These are phyloP conservation scores for Sacculina carcini DNA, from an alignment of 2,888 invertebrate genomes.

Conservation along the genomic window DNA sequence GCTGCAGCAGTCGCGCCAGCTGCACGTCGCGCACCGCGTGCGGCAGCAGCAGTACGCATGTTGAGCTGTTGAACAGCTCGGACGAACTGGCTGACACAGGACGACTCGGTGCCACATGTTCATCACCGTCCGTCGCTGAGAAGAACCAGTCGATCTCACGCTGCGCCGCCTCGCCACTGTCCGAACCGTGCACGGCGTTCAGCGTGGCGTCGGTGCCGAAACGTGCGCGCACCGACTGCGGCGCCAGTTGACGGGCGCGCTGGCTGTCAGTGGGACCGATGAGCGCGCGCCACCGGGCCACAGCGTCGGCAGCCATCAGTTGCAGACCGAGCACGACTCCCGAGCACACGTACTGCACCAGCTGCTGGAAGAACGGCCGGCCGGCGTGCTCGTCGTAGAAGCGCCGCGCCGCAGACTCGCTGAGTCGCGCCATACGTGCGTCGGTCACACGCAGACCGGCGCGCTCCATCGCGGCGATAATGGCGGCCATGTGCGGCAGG, in stretches of 20 bases:
- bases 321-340: conserved; percentile 43
- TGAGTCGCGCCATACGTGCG: conserved; percentile 24
- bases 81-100: conserved; percentile 20
- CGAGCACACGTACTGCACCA: conserved; percentile 35
- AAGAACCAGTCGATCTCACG: conserved; percentile 24
- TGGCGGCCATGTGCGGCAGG: conserved; percentile 39
- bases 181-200: conserved; percentile 42
- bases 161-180: conserved; percentile 27
- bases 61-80: conserved; percentile 17
- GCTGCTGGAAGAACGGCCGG: conserved; percentile 31
- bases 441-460: conserved; percentile 23
- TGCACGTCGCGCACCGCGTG: conserved; percentile 42
- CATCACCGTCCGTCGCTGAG: conserved; percentile 17
- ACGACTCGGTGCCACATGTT: conserved; percentile 16
- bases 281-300: conserved; percentile 29
- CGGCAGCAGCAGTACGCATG: conserved; percentile 55
- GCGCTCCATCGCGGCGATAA: conserved; percentile 37
- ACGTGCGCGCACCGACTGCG: conserved; percentile 33
- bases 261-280: conserved; percentile 35
- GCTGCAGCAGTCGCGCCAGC: not conserved
- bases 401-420: conserved; percentile 36
- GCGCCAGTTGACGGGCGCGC: conserved; percentile 27
- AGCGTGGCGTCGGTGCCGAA: conserved; percentile 38
- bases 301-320: conserved; percentile 40
- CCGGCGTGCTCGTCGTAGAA: conserved; percentile 32